Percentiles rank a stretch among this genome's conserved stretches.
These are phyloP conservation scores for Podarcis raffonei DNA, from an alignment of 2,113 vertebrate genomes.

Conservation along the genomic window DNA sequence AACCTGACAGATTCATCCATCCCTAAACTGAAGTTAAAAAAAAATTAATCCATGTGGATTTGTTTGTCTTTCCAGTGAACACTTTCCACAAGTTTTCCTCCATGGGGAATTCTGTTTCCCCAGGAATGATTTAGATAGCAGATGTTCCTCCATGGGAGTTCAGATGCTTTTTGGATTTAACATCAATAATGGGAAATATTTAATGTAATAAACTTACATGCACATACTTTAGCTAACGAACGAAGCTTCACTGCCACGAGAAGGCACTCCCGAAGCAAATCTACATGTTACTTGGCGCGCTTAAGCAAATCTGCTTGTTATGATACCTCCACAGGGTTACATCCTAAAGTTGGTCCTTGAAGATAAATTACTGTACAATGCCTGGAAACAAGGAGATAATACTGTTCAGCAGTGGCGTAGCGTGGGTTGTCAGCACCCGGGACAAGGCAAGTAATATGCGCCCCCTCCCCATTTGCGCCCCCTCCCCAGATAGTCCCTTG, in stretches of 20 bases:
- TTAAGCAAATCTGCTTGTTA: background rate
- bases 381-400: background rate
- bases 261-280: background rate
- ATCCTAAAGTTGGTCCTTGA: background rate
- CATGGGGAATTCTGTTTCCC: background rate
- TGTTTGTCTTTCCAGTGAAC: background rate
- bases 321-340: background rate
- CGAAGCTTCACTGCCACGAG: background rate
- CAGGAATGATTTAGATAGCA: background rate
- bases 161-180: background rate
- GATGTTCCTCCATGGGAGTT: background rate
- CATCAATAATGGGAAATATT: background rate
- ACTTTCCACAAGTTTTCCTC: background rate
- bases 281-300: background rate
- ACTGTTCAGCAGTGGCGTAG: no score
- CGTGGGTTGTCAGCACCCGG: no score
- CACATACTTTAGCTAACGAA: background rate
- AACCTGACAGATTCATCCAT: no score
- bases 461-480: no score
- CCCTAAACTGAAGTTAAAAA: background rate
- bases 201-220: background rate
- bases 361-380: background rate
- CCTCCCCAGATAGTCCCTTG: no score
- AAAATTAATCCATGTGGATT: background rate
- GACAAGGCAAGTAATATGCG: no score